Evolutionary conservation across 2,797 vertebrate genomes (phyloP).

Genomic region (Parauchenoglanis ngamensis): DNA sequence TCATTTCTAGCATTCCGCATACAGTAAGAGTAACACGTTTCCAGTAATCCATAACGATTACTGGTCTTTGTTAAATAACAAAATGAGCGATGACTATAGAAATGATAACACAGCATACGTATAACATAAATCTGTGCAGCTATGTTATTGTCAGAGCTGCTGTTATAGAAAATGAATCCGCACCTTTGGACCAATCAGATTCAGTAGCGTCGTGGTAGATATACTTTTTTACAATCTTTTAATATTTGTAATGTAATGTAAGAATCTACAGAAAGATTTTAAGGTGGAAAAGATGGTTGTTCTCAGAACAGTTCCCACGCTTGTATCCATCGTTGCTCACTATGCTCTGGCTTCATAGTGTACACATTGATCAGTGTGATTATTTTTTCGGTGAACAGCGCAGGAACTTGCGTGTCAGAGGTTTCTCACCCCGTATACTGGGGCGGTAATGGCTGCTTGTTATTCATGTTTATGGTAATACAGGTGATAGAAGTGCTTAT

Average conservation of each 20-base stretch:
- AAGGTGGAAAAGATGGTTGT: neutral
- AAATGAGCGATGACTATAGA: neutral
- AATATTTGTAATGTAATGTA: no score
- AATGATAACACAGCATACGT: neutral
- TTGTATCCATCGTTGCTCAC: neutral
- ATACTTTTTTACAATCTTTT: no score
- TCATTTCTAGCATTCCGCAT: no score
- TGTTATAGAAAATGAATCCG: no score
- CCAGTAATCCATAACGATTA: neutral
- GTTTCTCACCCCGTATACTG: neutral
- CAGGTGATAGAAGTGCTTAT: neutral
- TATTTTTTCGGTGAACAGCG: neutral
- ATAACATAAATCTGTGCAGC: neutral
- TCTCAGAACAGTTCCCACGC: neutral
- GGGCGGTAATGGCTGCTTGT: slow-evolving; percentile 19
- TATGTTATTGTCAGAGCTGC: neutral
- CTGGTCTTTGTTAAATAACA: neutral
- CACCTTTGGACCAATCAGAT: neutral
- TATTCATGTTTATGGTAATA: slow-evolving; percentile 33
- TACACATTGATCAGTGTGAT: neutral
- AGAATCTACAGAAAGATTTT: no score
- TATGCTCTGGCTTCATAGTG: neutral
- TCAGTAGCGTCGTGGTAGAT: neutral
- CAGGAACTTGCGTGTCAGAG: neutral
- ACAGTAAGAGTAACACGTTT: no score